Evolutionary conservation across 2,113 vertebrate species (phyloP), one percentile per base, ranked within the genome.

Genomic region (Embiotoca jacksoni): DNA sequence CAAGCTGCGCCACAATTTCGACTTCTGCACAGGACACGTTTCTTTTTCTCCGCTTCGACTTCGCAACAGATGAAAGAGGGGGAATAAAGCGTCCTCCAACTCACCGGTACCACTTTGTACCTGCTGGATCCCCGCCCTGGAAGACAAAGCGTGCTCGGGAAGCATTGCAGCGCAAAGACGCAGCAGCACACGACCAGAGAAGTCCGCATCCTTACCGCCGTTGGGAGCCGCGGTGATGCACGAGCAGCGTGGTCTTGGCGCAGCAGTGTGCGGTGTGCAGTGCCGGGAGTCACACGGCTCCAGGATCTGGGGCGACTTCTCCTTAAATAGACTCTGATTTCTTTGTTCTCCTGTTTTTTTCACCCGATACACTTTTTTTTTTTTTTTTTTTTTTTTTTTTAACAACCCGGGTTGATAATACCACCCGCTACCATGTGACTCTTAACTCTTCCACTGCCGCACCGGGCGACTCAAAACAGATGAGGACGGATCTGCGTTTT

Each of bases 261-360:
- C 84, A 75, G 76, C 59, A 15, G 72, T 11, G 57, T 67, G 83
- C 68, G 67, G 85, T 61, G 73, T 70, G 61, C 70, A 74, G 53
- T 63, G 72, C 71, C 65, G 39, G 78, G 75, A 89, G 81, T 82
- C 85, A 85, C 91, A 86, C 71, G 56, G 76, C 83, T 80, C 59
- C 59, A 53, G 86, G 67, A 49, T 47, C 83, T 54, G 59, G 55
- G 64, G 80, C 35, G 87, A 72, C 82, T 83, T 55, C 84, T 91
- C 85, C 77, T 89, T 93, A 94, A 94, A 95, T 94, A 90, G 65
- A 88, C 91, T 91, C 86, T 72, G 89, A 92, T 92, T 90, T 93
- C 93, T 94, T 95, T 95, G 94, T 95, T 94, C 92, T 88, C 80
- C 50, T 30, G 36, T 72, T 74, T 85, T 84, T 75, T 86, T 80